phyloP scores from a whole-genome alignment of 2,797 vertebrate species.

The Pangasius macronema region DNA sequence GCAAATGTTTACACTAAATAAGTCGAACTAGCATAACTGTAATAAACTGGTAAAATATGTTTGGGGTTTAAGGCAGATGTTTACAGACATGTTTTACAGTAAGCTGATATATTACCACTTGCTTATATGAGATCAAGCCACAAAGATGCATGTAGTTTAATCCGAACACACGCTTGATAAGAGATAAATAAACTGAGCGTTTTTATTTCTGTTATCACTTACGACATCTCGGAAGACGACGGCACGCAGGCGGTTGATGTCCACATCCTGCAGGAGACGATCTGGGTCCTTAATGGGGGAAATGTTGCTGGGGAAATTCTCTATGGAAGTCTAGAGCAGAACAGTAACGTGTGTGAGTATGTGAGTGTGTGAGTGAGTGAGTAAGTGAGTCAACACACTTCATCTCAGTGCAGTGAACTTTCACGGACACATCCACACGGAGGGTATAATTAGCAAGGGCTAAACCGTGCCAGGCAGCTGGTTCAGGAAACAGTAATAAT shows the following conservation, averaged over 20 bases:
- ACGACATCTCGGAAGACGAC: conserved; percentile 88
- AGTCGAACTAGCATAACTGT: neutral
- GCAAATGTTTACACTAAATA: neutral
- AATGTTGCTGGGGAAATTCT: conserved; percentile 84
- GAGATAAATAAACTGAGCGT: neutral
- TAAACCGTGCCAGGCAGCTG: neutral
- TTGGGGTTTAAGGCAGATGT: neutral
- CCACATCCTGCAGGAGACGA: conserved; percentile 84
- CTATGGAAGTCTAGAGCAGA: conserved; percentile 79
- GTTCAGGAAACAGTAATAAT: neutral
- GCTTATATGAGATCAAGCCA: neutral
- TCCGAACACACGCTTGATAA: neutral
- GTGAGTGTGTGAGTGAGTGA: neutral
- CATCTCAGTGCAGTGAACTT: neutral
- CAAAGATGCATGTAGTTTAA: neutral
- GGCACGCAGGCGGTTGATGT: conserved; percentile 84
- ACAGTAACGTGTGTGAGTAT: conserved; percentile 33
- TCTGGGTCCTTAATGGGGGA: conserved; percentile 89
- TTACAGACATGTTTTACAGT: neutral
- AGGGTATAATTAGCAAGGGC: too few relatives aligned
- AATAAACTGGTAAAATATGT: neutral
- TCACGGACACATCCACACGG: neutral
- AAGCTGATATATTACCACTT: neutral
- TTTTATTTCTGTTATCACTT: conserved; percentile 55
- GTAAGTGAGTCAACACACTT: conserved; percentile 26